A percentile compares a stretch with the other conserved stretches of the same genome.
Conservation (phyloP, 2,113 vertebrate species). For the western clawed frog (Xenopus tropicalis) region DNA sequence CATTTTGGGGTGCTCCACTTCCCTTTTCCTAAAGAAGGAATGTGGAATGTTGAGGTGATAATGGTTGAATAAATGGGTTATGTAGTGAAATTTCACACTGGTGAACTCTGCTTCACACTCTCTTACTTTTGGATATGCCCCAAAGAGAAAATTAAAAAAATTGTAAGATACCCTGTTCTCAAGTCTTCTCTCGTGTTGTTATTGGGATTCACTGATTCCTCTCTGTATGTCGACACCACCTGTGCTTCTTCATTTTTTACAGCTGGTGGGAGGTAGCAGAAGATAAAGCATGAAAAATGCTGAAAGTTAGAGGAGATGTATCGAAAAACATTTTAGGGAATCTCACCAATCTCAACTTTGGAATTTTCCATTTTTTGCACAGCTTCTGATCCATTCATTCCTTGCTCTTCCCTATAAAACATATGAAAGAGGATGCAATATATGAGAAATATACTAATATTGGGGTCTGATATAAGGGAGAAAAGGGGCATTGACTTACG, state of each 20-base stretch:
- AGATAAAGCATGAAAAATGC: not conserved
- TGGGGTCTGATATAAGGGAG: no score
- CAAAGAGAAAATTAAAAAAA: no score
- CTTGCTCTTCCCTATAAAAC: not conserved
- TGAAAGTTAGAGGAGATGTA: not conserved
- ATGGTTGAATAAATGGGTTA: no score
- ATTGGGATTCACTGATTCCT: not conserved
- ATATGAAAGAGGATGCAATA: no score
- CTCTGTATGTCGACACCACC: not conserved
- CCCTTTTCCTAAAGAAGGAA: no score
- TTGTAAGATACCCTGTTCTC: constrained; percentile 17
- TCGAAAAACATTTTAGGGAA: not conserved
- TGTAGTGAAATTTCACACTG: no score
- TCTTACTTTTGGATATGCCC: no score
- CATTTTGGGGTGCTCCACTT: no score
- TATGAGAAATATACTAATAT: no score
- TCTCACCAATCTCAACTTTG: constrained; percentile 11
- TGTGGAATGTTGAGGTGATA: no score
- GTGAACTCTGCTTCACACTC: no score
- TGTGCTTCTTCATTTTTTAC: not conserved
- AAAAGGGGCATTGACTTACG: constrained; percentile 45
- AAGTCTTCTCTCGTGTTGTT: not conserved
- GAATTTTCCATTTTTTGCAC: not conserved
- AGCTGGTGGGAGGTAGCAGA: not conserved
- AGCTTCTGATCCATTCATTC: constrained; percentile 1